phyloP scores from a whole-genome alignment of 1,140 invertebrate species.

The Papilio polytes region DNA sequence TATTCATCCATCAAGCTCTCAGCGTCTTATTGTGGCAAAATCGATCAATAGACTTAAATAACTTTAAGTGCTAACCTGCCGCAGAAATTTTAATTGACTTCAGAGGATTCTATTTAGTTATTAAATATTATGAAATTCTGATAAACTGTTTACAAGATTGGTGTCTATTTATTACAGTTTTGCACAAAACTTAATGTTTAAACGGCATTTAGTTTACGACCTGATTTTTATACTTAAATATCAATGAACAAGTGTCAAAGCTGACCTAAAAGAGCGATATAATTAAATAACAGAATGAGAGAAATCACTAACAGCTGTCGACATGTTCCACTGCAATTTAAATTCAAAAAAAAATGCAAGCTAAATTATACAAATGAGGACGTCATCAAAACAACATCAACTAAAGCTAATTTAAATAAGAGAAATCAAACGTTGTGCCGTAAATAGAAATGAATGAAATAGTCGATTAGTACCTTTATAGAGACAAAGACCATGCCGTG shows the following conservation, averaged over 20 bases:
- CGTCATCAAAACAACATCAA: neutral
- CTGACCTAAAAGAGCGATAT: no score
- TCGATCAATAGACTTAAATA: neutral
- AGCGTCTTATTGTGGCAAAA: neutral
- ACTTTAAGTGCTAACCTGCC: neutral
- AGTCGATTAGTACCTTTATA: constrained; percentile 8
- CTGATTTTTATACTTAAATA: no score
- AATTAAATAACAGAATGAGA: no score
- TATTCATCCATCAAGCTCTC: constrained; percentile 13
- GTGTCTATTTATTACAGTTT: neutral
- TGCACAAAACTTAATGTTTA: no score
- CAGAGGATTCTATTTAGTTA: neutral
- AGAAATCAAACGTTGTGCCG: neutral
- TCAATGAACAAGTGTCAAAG: no score
- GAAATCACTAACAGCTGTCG: no score
- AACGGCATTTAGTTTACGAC: no score
- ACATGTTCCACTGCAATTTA: no score
- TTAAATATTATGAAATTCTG: neutral
- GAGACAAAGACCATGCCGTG: neutral
- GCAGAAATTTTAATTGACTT: constrained; percentile 1
- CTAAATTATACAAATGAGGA: neutral
- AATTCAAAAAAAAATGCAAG: no score
- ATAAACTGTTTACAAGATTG: neutral
- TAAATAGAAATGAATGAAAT: neutral
- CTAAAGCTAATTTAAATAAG: neutral